phyloP scores from a whole-genome alignment of 1,140 invertebrate genomes.

The Tribolium madens region DNA sequence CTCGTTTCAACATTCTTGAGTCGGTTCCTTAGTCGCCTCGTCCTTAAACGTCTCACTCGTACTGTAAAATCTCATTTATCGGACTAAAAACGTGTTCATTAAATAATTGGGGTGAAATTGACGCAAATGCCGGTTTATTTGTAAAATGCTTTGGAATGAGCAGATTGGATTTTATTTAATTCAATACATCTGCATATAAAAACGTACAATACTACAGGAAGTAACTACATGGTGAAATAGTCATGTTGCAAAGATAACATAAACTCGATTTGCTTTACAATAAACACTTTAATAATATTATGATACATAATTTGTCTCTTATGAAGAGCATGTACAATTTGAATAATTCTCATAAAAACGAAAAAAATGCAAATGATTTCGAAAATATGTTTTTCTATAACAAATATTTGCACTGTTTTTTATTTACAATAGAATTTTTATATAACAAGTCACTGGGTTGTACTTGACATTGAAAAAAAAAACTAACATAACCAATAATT shows the following conservation, averaged over 20 bases:
- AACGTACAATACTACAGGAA: conserved; percentile 36
- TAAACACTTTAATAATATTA: conserved; percentile 33
- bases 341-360: conserved; percentile 8
- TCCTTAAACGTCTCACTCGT: no score
- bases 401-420: conserved; percentile 30
- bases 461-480: conserved; percentile 17
- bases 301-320: conserved; percentile 32
- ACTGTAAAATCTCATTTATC: no score
- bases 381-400: conserved; percentile 30
- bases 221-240: conserved; percentile 1
- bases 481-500: conserved; percentile 6
- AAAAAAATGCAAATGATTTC: conserved; percentile 13
- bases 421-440: conserved; percentile 29
- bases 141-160: neutral
- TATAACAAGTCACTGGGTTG: conserved; percentile 32
- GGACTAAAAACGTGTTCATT: no score
- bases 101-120: no score
- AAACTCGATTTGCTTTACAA: conserved; percentile 4
- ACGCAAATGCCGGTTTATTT: neutral
- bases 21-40: no score
- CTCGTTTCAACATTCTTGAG: no score
- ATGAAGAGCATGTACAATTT: conserved; percentile 24
- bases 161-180: conserved; percentile 12
- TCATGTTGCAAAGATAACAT: conserved; percentile 15
- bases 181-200: conserved; percentile 36